Percentiles rank a stretch among this genome's conserved stretches.
phyloP scores from a whole-genome alignment of 2,113 vertebrate genomes.

The Lepus timidus region DNA sequence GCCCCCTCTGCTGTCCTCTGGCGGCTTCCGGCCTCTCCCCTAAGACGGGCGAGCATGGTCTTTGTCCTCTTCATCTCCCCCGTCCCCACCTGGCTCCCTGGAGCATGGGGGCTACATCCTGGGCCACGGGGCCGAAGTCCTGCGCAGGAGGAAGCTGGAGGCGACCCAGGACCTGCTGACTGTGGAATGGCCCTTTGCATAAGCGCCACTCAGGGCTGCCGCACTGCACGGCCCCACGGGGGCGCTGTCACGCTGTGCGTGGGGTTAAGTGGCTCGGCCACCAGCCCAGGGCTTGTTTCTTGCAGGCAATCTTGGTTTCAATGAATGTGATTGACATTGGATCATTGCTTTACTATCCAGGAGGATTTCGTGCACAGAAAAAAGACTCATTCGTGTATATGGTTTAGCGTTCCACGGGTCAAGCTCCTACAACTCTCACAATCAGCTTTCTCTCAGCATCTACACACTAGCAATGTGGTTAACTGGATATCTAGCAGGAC shows the following conservation, averaged over 20 bases:
- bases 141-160: too few relatives aligned
- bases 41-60: not conserved
- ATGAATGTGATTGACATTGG: not conserved
- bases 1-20: not conserved
- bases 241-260: not conserved
- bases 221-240: not conserved
- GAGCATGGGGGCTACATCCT: not conserved
- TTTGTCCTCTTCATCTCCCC: not conserved
- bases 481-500: not conserved
- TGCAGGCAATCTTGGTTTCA: not conserved
- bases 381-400: not conserved
- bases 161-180: not conserved
- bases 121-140: not conserved
- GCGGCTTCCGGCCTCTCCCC: not conserved
- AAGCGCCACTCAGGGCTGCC: not conserved
- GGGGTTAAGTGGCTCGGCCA: too few relatives aligned
- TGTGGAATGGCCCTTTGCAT: not conserved
- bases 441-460: not conserved
- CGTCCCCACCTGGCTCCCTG: not conserved
- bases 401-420: not conserved
- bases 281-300: not conserved
- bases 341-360: not conserved
- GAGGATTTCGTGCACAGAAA: not conserved
- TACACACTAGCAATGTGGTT: not conserved
- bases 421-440: not conserved